A percentile compares a stretch with the other conserved stretches of the same genome.
phyloP scores from a whole-genome alignment of 2,888 invertebrate genomes.

The Pyrocoelia pectoralis region DNA sequence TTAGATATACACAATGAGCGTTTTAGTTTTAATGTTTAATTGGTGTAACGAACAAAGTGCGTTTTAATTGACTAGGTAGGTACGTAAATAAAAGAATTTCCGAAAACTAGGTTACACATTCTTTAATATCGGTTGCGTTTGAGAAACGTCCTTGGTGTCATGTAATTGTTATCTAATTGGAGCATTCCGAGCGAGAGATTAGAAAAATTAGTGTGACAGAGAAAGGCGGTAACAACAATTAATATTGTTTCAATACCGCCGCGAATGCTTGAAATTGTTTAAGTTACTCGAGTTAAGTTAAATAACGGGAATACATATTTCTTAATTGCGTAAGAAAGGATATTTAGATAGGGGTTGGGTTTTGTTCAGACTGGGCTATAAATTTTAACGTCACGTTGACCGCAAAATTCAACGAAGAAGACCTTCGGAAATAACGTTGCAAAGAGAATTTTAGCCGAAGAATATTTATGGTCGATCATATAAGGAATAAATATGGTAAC shows the following conservation, averaged over 20 bases:
- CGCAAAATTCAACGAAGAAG: conserved; percentile 25
- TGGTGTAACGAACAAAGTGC: not conserved
- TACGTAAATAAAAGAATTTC: not conserved
- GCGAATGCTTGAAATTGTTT: too few species aligned
- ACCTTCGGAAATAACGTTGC: conserved; percentile 20
- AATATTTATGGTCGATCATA: conserved; percentile 41
- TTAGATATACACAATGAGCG: not conserved
- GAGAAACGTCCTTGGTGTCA: too few species aligned
- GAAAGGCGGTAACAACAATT: too few species aligned
- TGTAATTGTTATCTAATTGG: not conserved
- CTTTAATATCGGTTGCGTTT: not conserved
- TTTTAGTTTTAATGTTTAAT: not conserved
- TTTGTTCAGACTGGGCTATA: too few species aligned
- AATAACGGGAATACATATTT: too few species aligned
- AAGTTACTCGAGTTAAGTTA: too few species aligned
- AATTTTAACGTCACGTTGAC: conserved; percentile 16
- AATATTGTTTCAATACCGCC: too few species aligned
- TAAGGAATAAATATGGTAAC: conserved; percentile 38
- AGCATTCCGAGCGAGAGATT: not conserved
- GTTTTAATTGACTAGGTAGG: not conserved
- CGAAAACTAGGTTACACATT: not conserved
- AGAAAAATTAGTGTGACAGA: not conserved
- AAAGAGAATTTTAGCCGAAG: conserved; percentile 32
- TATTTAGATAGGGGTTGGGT: too few species aligned
- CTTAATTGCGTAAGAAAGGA: too few species aligned